Conservation (phyloP, 2,888 invertebrate species). For the Thumatha senex region DNA sequence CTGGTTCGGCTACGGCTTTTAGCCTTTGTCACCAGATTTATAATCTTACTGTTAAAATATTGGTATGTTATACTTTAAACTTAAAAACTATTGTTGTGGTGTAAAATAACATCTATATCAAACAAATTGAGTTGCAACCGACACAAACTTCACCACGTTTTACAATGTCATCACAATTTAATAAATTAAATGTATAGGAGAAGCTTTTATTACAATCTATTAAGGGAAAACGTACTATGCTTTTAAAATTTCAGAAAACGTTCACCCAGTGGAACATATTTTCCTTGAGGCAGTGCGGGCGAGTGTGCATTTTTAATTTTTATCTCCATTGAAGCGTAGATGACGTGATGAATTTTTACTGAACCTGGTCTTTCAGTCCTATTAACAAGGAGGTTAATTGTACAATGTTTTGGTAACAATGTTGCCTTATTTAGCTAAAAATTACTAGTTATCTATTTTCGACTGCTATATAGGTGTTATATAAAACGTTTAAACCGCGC, state of each 20-base stretch:
- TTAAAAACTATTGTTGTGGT: too few species aligned
- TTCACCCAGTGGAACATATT: conserved; percentile 61
- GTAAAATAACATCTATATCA: too few species aligned
- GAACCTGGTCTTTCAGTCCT: conserved; percentile 68
- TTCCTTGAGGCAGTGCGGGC: conserved; percentile 70
- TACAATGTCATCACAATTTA: conserved; percentile 1
- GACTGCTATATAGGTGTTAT: neutral
- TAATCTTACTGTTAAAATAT: too few species aligned
- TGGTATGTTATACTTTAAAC: too few species aligned
- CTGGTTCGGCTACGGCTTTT: too few species aligned
- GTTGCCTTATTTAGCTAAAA: conserved; percentile 25
- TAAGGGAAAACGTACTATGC: conserved; percentile 40
- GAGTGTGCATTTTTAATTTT: conserved; percentile 81
- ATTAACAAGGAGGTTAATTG: conserved; percentile 68
- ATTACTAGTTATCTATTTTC: too few species aligned
- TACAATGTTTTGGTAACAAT: conserved; percentile 45
- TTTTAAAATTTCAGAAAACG: conserved; percentile 59
- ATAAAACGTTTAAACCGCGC: too few species aligned
- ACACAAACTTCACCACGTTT: too few species aligned
- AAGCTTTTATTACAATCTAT: conserved; percentile 28
- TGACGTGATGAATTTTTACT: conserved; percentile 79
- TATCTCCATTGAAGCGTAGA: conserved; percentile 63
- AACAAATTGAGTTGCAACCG: too few species aligned
- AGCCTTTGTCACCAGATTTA: too few species aligned
- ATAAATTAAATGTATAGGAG: conserved; percentile 18